Evolutionary conservation across 1,140 invertebrate species (phyloP).

Genomic region (Zaprionus camerounensis): DNA sequence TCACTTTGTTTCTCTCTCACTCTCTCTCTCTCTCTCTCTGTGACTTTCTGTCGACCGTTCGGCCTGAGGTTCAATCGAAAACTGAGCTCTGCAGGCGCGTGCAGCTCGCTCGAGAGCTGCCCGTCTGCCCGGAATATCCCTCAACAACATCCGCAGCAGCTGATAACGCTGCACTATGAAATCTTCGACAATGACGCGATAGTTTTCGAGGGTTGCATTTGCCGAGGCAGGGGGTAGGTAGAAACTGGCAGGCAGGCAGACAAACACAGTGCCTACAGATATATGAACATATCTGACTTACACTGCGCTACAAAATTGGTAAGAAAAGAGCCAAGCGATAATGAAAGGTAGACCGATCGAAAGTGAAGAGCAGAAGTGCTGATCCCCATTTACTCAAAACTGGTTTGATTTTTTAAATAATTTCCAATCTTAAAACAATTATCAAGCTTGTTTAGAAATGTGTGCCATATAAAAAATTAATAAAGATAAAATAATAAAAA

Average conservation of each 20-base stretch:
- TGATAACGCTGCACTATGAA: constrained; percentile 36
- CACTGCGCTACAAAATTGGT: constrained; percentile 24
- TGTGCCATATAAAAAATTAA: too few species aligned
- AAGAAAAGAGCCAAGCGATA: too few species aligned
- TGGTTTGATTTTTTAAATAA: too few species aligned
- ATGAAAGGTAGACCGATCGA: too few species aligned
- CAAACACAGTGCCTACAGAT: neutral
- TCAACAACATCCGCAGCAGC: constrained; percentile 44
- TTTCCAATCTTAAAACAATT: too few species aligned
- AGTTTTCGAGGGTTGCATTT: constrained; percentile 26
- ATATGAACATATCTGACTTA: neutral
- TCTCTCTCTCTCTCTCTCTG: neutral
- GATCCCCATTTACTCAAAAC: too few species aligned
- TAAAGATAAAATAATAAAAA: too few species aligned
- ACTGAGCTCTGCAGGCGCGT: constrained; percentile 41
- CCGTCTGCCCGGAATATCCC: constrained; percentile 8
- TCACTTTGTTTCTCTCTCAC: neutral
- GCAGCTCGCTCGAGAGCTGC: constrained; percentile 34
- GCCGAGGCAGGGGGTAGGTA: constrained; percentile 10
- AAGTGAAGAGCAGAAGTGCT: too few species aligned
- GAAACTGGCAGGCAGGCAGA: constrained; percentile 7
- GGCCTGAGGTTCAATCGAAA: constrained; percentile 30
- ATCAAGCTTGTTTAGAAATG: too few species aligned
- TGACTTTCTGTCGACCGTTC: constrained; percentile 23
- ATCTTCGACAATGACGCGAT: constrained; percentile 12